These are phyloP conservation scores for Psilopsiagon aymara DNA, from an alignment of 2,113 vertebrate species.

Conservation along the genomic window DNA sequence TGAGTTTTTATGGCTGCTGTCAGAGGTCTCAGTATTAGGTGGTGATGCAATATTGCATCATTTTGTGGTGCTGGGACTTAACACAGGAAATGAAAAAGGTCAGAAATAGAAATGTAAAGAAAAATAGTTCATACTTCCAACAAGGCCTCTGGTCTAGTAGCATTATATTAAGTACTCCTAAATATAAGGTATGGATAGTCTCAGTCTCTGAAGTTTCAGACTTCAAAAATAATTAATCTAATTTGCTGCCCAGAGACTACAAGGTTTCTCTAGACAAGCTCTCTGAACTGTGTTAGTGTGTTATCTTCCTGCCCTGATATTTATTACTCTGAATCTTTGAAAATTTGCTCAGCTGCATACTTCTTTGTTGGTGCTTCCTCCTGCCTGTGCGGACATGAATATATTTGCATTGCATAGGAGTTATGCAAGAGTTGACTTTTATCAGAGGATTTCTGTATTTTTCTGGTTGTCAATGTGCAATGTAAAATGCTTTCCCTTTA, in stretches of 20 bases:
- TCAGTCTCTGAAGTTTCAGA: neutral
- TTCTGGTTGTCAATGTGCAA: neutral
- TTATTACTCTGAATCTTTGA: neutral
- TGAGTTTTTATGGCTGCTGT: neutral
- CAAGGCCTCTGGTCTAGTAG: neutral
- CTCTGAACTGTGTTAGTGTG: neutral
- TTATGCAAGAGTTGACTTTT: neutral
- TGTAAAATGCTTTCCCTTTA: neutral
- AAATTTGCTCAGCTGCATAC: neutral
- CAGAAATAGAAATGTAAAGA: conserved; percentile 36
- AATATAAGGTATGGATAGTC: neutral
- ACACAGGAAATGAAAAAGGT: conserved; percentile 30
- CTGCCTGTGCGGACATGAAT: neutral
- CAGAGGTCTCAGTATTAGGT: conserved; percentile 5
- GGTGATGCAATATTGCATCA: conserved; percentile 65
- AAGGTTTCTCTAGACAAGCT: neutral
- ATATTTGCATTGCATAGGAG: neutral
- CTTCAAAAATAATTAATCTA: neutral
- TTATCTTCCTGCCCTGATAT: neutral
- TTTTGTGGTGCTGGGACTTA: neutral
- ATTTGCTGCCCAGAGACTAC: neutral
- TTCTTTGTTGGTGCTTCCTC: neutral
- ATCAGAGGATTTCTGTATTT: neutral
- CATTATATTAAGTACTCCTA: neutral
- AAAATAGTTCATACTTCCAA: neutral